Conservation (phyloP, 2,113 vertebrate species). For the Pagrus major region DNA sequence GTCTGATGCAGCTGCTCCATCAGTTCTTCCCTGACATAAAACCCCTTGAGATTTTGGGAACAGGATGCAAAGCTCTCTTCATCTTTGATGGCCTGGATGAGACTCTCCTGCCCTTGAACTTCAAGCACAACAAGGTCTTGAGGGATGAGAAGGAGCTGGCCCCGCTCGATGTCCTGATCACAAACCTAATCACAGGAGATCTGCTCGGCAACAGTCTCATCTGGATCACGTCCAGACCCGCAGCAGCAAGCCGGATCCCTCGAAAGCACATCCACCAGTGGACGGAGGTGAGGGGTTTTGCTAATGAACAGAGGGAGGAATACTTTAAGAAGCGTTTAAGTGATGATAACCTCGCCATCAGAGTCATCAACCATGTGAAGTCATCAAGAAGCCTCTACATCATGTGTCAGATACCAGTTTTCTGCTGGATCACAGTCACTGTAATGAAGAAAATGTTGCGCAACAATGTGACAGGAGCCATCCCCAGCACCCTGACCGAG, state of each 20-base stretch:
- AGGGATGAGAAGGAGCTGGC: slow-evolving; percentile 45
- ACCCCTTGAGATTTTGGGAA: slow-evolving; percentile 20
- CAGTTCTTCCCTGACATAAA: slow-evolving; percentile 53
- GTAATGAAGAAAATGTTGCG: slow-evolving; percentile 41
- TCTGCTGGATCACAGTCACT: slow-evolving; percentile 53
- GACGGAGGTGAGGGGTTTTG: slow-evolving; percentile 53
- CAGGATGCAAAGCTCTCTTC: slow-evolving; percentile 48
- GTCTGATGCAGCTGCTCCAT: slow-evolving; percentile 53
- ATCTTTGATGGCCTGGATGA: slow-evolving; percentile 64
- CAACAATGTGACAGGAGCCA: slow-evolving; percentile 6
- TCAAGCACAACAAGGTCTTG: slow-evolving; percentile 48
- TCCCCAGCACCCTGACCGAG: slow-evolving; percentile 55
- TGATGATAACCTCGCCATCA: slow-evolving; percentile 23
- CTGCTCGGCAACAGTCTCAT: slow-evolving; percentile 31
- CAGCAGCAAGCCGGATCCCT: slow-evolving; percentile 26
- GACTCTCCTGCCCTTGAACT: slow-evolving; percentile 48
- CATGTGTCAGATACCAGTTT: slow-evolving; percentile 63
- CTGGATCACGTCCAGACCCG: slow-evolving; percentile 55
- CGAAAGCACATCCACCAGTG: slow-evolving; percentile 47
- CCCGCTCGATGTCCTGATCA: slow-evolving; percentile 49
- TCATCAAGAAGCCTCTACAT: slow-evolving; percentile 49
- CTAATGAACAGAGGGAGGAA: slow-evolving; percentile 39
- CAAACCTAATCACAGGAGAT: slow-evolving; percentile 55
- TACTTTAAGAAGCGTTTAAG: slow-evolving; percentile 42
- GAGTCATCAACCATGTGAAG: slow-evolving; percentile 49